Evolutionary conservation across 2,797 vertebrate species (phyloP).

Genomic region (Thamnophis elegans): DNA sequence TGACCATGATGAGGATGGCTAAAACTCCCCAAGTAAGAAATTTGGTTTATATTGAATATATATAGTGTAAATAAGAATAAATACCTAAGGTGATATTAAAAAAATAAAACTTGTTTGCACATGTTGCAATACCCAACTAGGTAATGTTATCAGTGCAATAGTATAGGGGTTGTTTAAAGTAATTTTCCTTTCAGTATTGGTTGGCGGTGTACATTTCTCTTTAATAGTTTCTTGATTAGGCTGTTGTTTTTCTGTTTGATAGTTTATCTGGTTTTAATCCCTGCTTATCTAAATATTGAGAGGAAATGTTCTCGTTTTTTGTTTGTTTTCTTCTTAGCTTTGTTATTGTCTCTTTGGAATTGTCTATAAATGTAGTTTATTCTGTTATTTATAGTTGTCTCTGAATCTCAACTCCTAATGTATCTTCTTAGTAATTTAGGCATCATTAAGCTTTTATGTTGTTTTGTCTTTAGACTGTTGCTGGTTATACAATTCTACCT

Average conservation of each 20-base stretch:
- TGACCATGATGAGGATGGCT: conserved; percentile 99
- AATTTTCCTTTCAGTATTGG: background rate
- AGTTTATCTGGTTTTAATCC: background rate
- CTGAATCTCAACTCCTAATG: background rate
- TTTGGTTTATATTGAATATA: background rate
- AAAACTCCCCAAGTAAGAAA: conserved; percentile 82
- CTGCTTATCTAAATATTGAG: background rate
- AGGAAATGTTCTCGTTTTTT: background rate
- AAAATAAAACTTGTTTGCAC: background rate
- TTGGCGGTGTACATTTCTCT: background rate
- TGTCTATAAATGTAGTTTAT: background rate
- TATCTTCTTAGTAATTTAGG: background rate
- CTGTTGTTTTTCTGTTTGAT: background rate
- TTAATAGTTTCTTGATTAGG: background rate
- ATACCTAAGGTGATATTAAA: background rate
- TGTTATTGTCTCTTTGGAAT: background rate
- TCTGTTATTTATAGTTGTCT: background rate
- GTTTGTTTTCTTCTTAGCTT: background rate
- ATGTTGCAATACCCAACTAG: background rate
- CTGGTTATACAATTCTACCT: conserved; percentile 88
- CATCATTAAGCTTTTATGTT: background rate
- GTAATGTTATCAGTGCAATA: background rate
- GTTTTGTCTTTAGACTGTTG: conserved; percentile 75
- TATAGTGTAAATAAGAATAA: background rate
- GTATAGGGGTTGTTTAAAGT: background rate